Evolutionary conservation across 1,140 invertebrate species (phyloP).

Genomic region (Alviniconcha marisindica): DNA sequence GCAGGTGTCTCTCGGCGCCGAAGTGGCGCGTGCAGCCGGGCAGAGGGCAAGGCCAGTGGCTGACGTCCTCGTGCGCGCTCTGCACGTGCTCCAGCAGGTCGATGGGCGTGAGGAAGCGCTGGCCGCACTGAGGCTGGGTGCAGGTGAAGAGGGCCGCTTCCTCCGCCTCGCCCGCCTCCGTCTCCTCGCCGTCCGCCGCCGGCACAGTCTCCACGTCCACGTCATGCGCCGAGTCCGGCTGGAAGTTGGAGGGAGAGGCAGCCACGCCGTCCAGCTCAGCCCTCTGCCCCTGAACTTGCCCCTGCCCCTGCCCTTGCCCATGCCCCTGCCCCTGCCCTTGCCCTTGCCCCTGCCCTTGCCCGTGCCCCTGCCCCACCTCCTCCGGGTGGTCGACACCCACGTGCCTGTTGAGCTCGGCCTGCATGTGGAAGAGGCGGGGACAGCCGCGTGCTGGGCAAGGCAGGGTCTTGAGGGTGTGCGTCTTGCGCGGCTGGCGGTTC

Average conservation of each 20-base stretch:
- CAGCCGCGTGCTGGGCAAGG: conserved; percentile 43
- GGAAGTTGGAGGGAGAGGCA: not conserved
- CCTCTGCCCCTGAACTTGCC: not conserved
- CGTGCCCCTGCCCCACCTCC: not conserved
- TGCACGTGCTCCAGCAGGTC: conserved; percentile 62
- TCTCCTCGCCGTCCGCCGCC: not conserved
- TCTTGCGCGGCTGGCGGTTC: conserved; percentile 27
- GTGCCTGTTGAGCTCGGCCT: conserved; percentile 46
- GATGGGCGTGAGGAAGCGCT: conserved; percentile 57
- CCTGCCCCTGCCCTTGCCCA: not conserved
- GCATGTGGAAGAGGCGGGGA: conserved; percentile 48
- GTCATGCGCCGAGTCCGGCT: not conserved
- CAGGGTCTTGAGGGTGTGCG: conserved; percentile 20
- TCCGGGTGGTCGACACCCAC: conserved; percentile 6
- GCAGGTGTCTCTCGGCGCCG: conserved; percentile 76
- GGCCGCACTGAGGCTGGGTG: conserved; percentile 58
- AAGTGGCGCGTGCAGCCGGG: conserved; percentile 65
- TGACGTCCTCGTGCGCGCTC: conserved; percentile 57
- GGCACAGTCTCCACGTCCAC: not conserved
- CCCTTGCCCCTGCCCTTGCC: not conserved
- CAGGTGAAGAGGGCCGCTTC: conserved; percentile 53
- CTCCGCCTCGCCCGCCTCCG: not conserved
- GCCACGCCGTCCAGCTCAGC: not conserved
- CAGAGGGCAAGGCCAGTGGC: conserved; percentile 60
- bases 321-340: not conserved